These are phyloP conservation scores for Scopus umbretta DNA, from an alignment of 2,113 vertebrate genomes.

Conservation along the genomic window DNA sequence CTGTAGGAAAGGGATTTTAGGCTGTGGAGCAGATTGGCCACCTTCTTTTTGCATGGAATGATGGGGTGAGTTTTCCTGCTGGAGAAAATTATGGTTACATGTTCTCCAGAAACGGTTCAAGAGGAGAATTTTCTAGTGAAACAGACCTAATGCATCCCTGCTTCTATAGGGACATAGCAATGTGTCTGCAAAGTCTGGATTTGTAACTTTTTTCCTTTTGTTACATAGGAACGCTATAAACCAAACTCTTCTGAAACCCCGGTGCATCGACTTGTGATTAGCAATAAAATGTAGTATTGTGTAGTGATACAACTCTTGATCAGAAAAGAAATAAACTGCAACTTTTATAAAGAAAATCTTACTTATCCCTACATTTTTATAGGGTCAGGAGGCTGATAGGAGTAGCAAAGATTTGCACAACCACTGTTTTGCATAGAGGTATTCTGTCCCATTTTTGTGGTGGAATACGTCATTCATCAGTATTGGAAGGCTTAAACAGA, in stretches of 20 bases:
- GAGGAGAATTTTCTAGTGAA: slow-evolving; percentile 53
- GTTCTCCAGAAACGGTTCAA: slow-evolving; percentile 24
- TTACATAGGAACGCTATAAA: slow-evolving; percentile 76
- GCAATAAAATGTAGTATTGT: slow-evolving; percentile 73
- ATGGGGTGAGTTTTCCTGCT: slow-evolving; percentile 26
- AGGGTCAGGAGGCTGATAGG: neutral
- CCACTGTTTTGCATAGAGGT: neutral
- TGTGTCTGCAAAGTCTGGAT: slow-evolving; percentile 68
- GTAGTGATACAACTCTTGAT: slow-evolving; percentile 68
- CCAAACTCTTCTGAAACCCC: slow-evolving; percentile 76
- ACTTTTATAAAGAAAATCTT: slow-evolving; percentile 41
- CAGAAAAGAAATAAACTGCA: slow-evolving; percentile 54
- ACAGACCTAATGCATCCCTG: slow-evolving; percentile 42
- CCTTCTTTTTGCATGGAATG: slow-evolving; percentile 34
- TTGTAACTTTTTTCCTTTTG: slow-evolving; percentile 72
- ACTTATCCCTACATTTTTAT: slow-evolving; percentile 50
- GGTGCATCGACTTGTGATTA: slow-evolving; percentile 72
- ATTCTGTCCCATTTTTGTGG: neutral
- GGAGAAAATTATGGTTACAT: neutral
- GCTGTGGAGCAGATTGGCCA: neutral
- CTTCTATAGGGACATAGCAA: slow-evolving; percentile 58
- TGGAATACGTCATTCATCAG: neutral
- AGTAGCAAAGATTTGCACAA: slow-evolving; percentile 40
- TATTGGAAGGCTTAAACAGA: neutral
- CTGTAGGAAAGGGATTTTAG: slow-evolving; percentile 12